Base-by-base conservation (phyloP, 2,888 invertebrate species). In the Drosophila multiciliata region DNA sequence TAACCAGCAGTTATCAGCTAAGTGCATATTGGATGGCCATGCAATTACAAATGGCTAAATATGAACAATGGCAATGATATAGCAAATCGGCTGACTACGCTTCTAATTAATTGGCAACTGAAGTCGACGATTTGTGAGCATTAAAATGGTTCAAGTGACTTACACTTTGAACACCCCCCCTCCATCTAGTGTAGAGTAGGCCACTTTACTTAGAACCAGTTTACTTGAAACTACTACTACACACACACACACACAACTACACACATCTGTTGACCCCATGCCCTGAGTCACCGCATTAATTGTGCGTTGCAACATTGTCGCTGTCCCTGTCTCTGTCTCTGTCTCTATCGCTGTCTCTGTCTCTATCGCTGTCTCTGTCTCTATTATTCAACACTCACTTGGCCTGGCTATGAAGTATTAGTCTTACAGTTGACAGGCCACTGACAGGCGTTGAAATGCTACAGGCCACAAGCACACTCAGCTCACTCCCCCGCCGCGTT, bases 391-490 rank as follows among this genome's bases (percentile, higher is more conserved):
- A 69, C 64, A 82, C 77, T 87, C 86, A 91, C 78, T 87, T 85
- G 71, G 77, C 78, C 80, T 87, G 90, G 86, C 87, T 83, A 77
- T 78, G 35, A 83, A 87, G 75, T 75, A 75, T 73, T 67, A 58
- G 61, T 55, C 52, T 81, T 91, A 83, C 81, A 83, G 91, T 78
- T 81, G 90, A 91, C 89, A 91, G 78, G 67, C 66, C 64, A 36
- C 75, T 81, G 90, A 91, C 89, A 91, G 78, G 69, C 66, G 84
- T 36, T 67, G 52, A 63, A 77, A 60, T n/a, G 68, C 49, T 33
- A 38, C 11, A 29, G 15, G 42, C 48, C 62, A 75, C 62, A 12
- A 55, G 65, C 65, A 33, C 36, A 36, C 11, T 20, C 48, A 36
- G 9, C 12, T 20, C 8, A 15, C n/a, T n/a, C 26, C 29, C 29